Percentiles rank a stretch among this genome's conserved stretches.
Conservation (phyloP, 35 echinoderm and acorn worm species). For the Heliocidaris tuberculata region DNA sequence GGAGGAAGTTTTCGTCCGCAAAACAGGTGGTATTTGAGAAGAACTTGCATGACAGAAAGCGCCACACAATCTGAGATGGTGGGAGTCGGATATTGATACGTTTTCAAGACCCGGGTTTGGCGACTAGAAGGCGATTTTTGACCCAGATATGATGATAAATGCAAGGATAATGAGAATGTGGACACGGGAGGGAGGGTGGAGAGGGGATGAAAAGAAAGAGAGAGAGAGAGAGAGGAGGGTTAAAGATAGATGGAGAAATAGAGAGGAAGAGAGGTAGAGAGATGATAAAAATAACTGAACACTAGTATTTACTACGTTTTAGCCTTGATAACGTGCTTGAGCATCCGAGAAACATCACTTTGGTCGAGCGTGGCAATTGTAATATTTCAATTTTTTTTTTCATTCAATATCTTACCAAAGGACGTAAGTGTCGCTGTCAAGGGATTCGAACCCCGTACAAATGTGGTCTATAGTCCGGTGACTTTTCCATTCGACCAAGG, state of each 20-base stretch:
- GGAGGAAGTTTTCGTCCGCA: background rate
- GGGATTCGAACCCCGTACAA: too few relatives aligned
- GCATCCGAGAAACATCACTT: too few relatives aligned
- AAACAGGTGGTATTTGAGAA: background rate
- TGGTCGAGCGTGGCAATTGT: too few relatives aligned
- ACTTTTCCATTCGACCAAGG: too few relatives aligned
- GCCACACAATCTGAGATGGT: background rate
- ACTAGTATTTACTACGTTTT: too few relatives aligned
- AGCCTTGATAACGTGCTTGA: too few relatives aligned
- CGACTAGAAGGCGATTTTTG: background rate
- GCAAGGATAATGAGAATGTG: background rate
- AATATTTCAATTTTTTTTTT: too few relatives aligned
- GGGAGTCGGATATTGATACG: background rate
- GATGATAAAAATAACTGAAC: too few relatives aligned
- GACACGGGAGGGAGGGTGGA: background rate
- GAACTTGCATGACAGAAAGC: background rate
- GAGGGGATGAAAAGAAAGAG: background rate
- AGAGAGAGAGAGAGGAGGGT: background rate
- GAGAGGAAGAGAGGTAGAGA: background rate
- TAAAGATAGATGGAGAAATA: background rate
- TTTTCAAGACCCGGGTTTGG: background rate
- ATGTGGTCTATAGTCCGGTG: too few relatives aligned
- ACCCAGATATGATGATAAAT: slow-evolving; percentile 17
- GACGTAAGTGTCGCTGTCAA: too few relatives aligned
- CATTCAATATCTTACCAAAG: too few relatives aligned